Percentiles rank a stretch among this genome's conserved stretches.
Conservation (phyloP, 2,113 vertebrate genomes). For the Poeciliopsis turrubarensis region DNA sequence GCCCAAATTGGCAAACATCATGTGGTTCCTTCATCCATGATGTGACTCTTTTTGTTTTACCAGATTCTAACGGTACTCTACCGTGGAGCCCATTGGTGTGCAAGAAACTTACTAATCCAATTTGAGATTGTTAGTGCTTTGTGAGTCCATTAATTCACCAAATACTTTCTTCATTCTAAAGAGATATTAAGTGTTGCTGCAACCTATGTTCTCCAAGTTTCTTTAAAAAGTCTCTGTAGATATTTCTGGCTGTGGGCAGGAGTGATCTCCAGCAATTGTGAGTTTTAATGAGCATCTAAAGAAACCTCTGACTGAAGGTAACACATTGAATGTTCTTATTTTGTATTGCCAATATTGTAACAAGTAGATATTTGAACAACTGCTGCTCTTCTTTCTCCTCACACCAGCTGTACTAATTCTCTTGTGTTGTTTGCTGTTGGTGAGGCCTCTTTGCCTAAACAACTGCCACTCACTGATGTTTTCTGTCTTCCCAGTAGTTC, state of each 20-base stretch:
- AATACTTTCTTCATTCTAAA: not conserved
- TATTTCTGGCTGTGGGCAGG: not conserved
- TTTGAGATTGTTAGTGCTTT: not conserved
- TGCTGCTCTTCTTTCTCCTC: no score
- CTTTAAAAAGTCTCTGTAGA: not conserved
- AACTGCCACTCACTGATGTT: no score
- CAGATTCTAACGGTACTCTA: not conserved
- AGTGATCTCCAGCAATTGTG: not conserved
- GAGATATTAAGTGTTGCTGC: not conserved
- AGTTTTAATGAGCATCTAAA: no score
- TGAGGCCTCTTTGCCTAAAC: no score
- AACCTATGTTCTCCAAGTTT: not conserved
- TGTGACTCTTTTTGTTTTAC: not conserved
- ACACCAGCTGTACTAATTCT: no score
- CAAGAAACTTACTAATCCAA: not conserved
- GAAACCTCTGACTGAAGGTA: no score
- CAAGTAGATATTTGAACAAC: no score
- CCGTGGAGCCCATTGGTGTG: no score
- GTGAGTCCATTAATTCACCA: not conserved
- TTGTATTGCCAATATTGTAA: no score
- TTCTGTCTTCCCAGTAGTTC: no score
- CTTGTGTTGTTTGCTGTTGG: no score
- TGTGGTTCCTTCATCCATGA: not conserved
- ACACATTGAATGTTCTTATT: no score
- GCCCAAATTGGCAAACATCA: not conserved